Conservation (phyloP, 2,888 invertebrate genomes). For the Aproaerema taeniolella region DNA sequence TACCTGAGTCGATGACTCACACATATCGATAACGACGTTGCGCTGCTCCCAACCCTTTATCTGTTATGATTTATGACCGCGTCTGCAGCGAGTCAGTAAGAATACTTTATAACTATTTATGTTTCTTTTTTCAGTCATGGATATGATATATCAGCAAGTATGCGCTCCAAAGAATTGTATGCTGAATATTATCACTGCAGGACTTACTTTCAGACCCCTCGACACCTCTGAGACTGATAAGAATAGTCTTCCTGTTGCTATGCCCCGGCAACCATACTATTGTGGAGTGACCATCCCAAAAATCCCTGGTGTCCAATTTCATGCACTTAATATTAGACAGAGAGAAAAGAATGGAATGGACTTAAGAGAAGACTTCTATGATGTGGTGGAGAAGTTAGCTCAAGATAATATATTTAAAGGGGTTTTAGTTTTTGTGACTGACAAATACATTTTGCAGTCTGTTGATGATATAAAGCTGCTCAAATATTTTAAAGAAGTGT, state of each 20-base stretch:
- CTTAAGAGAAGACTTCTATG: slow-evolving; percentile 39
- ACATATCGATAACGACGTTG: too few relatives aligned
- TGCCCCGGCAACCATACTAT: slow-evolving; percentile 32
- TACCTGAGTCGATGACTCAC: too few relatives aligned
- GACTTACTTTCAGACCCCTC: slow-evolving; percentile 50
- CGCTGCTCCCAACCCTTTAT: too few relatives aligned
- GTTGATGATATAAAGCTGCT: slow-evolving; percentile 57
- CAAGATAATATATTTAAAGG: slow-evolving; percentile 52
- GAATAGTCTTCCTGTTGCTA: slow-evolving; percentile 29
- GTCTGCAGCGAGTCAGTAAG: neutral
- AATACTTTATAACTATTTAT: neutral
- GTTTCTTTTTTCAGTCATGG: slow-evolving; percentile 46
- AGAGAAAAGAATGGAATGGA: slow-evolving; percentile 20
- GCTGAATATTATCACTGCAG: slow-evolving; percentile 45
- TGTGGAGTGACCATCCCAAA: slow-evolving; percentile 57
- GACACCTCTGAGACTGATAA: slow-evolving; percentile 40
- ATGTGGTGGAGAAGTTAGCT: slow-evolving; percentile 38
- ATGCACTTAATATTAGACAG: slow-evolving; percentile 45
- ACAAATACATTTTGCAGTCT: slow-evolving; percentile 52
- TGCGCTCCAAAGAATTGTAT: slow-evolving; percentile 54
- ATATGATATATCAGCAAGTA: slow-evolving; percentile 43
- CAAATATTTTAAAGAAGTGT: slow-evolving; percentile 55
- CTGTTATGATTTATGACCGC: too few relatives aligned
- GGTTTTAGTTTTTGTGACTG: slow-evolving; percentile 58
- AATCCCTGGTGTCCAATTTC: slow-evolving; percentile 56